Evolutionary conservation across 2,888 invertebrate species (phyloP), one percentile per base, ranked within the genome.

Genomic region (Cordylochernes scorpioides): DNA sequence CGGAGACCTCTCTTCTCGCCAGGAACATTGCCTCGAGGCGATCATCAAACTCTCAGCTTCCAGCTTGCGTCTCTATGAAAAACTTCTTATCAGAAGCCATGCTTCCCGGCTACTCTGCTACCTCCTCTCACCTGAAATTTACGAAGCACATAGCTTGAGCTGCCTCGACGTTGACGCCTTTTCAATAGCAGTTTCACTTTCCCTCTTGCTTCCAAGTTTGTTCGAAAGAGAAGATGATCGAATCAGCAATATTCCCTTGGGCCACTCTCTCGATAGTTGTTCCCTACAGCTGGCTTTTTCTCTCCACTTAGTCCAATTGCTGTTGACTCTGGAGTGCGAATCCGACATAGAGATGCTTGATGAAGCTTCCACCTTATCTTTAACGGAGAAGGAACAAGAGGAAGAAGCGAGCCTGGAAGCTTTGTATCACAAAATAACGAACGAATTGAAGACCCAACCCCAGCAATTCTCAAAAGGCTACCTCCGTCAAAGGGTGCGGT

Each of bases 161-260:
- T 63, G 86, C 1, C 49, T 82, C 1, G 67, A 72, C 24, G 68
- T 78, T 61, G 82, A 88, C 50, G 65, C 75, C 5, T 75, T 88
- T 48, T 71, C 75, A 15, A 63, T 73, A 33, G 55, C 88, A 27
- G 65, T 82, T 5, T 63, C 72, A 0, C 52, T 86, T 30, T 68
- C 73, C 2, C 65, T 78, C 38, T 65, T 74, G 3, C 54, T 72
- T 22, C 77, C 84, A 17, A 64, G 64, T 35, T 54, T 84, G 1
- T 40, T 32, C 28, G 8, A 32, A 29, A 32, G 35, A 9, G 21
- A 25, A 10, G 24, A 12, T 19, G 18, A 16, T 56, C 59, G 1
- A 31, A 10, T 41, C 52, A 28, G 39, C 44, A 7, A 36, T 24
- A 28, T 44, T 8, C 48, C 49, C 1, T 41, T 52, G 25, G 59